A percentile compares a stretch with the other conserved stretches of the same genome.
Conservation (phyloP, 2,888 invertebrate genomes). For the Luperina testacea region DNA sequence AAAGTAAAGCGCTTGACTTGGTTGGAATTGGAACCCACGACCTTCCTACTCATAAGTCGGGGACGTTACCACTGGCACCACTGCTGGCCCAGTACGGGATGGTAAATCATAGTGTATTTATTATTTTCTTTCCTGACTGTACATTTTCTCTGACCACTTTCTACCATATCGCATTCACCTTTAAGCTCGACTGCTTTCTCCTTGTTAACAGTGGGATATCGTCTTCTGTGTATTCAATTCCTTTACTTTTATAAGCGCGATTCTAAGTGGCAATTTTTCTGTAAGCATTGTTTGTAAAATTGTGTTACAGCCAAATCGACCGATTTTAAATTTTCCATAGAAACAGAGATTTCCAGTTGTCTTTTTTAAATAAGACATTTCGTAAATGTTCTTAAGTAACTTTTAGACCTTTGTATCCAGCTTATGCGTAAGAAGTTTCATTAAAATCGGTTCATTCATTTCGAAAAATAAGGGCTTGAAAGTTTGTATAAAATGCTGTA, state of each 20-base stretch:
- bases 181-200: conserved; percentile 24
- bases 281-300: not conserved
- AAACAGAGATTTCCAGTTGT: too few relatives aligned
- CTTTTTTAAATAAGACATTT: too few relatives aligned
- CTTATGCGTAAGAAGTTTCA: too few relatives aligned
- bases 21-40: too few relatives aligned
- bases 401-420: too few relatives aligned
- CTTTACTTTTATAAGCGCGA: not conserved
- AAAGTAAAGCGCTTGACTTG: not conserved
- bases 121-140: conserved; percentile 16
- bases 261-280: conserved; percentile 1
- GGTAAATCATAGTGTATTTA: not conserved
- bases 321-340: too few relatives aligned
- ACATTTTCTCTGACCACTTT: conserved; percentile 28
- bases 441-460: too few relatives aligned
- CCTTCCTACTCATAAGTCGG: not conserved
- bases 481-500: too few relatives aligned
- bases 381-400: too few relatives aligned
- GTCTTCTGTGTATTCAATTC: not conserved
- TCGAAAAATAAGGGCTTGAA: too few relatives aligned
- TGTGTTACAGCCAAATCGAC: too few relatives aligned
- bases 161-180: not conserved
- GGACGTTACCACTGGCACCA: not conserved
- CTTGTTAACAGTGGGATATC: not conserved
- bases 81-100: not conserved